Conservation (phyloP, 2,113 vertebrate genomes). For the Malaclemys terrapin region DNA sequence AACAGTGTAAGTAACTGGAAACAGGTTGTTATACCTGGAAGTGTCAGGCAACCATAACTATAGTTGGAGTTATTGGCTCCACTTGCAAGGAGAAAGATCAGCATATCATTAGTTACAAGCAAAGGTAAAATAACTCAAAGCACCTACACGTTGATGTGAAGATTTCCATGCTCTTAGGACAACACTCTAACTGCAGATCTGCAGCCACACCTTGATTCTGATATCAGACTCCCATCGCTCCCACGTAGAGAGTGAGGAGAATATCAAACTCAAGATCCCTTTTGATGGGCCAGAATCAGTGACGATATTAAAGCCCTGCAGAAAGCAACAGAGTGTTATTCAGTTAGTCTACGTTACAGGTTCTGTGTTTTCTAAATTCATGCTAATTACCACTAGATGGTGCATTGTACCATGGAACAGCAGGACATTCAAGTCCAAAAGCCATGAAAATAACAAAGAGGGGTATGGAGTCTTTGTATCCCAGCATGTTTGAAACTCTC, state of each 20-base stretch:
- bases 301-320: rapidly evolving
- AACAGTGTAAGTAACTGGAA: background rate
- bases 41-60: rapidly evolving
- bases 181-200: background rate
- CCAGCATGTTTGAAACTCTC: background rate
- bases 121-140: rapidly evolving
- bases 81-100: rapidly evolving
- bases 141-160: rapidly evolving
- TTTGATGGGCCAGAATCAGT: rapidly evolving
- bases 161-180: rapidly evolving
- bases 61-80: background rate
- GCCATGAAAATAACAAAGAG: rapidly evolving
- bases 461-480: background rate
- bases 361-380: background rate
- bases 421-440: background rate
- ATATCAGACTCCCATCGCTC: background rate
- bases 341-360: background rate
- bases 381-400: conserved; percentile 45
- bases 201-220: rapidly evolving
- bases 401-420: conserved; percentile 2
- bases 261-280: rapidly evolving
- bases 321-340: background rate
- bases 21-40: background rate
- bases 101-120: background rate
- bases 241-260: background rate